phyloP scores from a whole-genome alignment of 2,113 vertebrate species.

The rat (Rattus norvegicus) region GRCr8 NC_086020.1:126457001-126457500 shows the following conservation, averaged over 20 bases:
- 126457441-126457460: neutral
- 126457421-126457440: neutral
- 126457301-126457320: neutral
- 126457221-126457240: neutral
- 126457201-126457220: neutral
- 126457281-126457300: neutral
- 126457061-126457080: neutral
- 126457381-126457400: too few species aligned
- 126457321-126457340: neutral
- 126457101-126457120: neutral
- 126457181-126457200: neutral
- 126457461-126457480: neutral
- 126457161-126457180: neutral
- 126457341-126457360: neutral
- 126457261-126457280: neutral
- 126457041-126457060: neutral
- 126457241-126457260: neutral
- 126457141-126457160: neutral
- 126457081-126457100: neutral
- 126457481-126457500: neutral
- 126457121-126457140: neutral
- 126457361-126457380: neutral
- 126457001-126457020: neutral
- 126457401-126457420: neutral
- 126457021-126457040: neutral